Evolutionary conservation across 2,888 invertebrate genomes (phyloP).

Genomic region (Pseudococcus jackbeardsleyi): DNA sequence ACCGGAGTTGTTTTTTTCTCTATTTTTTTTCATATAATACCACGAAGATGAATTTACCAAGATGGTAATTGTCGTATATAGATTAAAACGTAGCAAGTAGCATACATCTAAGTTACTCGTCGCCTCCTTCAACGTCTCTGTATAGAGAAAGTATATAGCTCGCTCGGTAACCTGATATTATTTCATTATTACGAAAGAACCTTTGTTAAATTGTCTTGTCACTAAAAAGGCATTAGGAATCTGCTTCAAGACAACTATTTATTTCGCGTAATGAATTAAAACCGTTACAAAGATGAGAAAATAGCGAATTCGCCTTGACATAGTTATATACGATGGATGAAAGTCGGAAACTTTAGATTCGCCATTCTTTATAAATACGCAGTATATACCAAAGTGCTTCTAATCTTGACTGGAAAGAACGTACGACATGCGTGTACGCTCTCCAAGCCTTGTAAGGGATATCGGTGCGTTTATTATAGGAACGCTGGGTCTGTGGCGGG

Average conservation of each 20-base stretch:
- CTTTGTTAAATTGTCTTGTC: slow-evolving; percentile 44
- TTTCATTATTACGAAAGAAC: slow-evolving; percentile 18
- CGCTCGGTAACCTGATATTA: not conserved
- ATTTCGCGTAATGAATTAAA: slow-evolving; percentile 16
- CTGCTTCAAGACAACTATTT: slow-evolving; percentile 21
- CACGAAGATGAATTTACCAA: too few relatives aligned
- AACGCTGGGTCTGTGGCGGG: not conserved
- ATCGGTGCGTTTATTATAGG: not conserved
- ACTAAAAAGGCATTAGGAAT: slow-evolving; percentile 13
- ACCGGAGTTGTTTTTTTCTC: too few relatives aligned
- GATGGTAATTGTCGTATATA: too few relatives aligned
- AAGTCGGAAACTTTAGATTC: slow-evolving; percentile 6
- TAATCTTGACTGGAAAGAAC: slow-evolving; percentile 1
- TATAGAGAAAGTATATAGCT: not conserved
- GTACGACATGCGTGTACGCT: not conserved
- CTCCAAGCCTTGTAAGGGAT: not conserved
- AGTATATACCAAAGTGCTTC: not conserved
- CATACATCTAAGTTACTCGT: not conserved
- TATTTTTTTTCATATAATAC: too few relatives aligned
- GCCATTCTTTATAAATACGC: slow-evolving; percentile 22
- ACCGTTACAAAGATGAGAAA: slow-evolving; percentile 31
- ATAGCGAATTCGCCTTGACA: slow-evolving; percentile 4
- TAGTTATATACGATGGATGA: not conserved
- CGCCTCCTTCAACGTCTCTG: not conserved
- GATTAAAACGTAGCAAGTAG: too few relatives aligned